Base-by-base conservation (phyloP, 2,888 invertebrate genomes). In the Smittia sp. region DNA sequence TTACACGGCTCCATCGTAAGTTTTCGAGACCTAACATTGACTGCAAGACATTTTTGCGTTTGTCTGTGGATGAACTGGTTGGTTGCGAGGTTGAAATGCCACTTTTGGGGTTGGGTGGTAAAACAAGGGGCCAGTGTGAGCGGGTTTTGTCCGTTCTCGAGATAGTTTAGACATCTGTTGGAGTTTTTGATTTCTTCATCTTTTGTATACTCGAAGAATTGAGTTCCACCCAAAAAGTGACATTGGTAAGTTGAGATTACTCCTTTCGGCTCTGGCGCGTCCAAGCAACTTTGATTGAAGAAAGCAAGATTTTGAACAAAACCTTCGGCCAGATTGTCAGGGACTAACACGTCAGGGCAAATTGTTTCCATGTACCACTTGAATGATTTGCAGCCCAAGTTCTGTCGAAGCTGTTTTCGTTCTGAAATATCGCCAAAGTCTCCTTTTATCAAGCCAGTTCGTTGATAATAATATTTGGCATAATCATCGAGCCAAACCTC, bases 281-380 rank as follows among this genome's bases (percentile, higher is more conserved):
- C 58, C 58, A 58, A 58, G 22, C 58, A 58, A 22, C 11, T 6
- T 11, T 3, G 9, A n/a, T 46, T 15, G 15, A 11, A 3, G n/a
- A 46, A 13, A 11, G n/a, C 46, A 46, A 2, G 2, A n/a, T 11
- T 46, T 15, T 3, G 13, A 46, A 63, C 25, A 6, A 11, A 9
- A 15, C 63, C 63, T 22, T 25, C 20, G 9, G 63, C 63, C 6
- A 63, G 13, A 58, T 72, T 39, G 22, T 32, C 62, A 38, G 72
- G 72, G 22, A 62, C 24, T 1, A 13, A 2, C 38, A 22, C 9
- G 1, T 94, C 93, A 4, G 94, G 93, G 82, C 91, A 94, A 77
- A 94, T 86, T 79, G 88, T 92, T 79, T 92, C 89, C 80, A 94
- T 84, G 81, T 90, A 93, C 93, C 93, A 94, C 80, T 89, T 88